Evolutionary conservation across 2,888 invertebrate species (phyloP).

Genomic region (Heterodera filipjevi): DNA sequence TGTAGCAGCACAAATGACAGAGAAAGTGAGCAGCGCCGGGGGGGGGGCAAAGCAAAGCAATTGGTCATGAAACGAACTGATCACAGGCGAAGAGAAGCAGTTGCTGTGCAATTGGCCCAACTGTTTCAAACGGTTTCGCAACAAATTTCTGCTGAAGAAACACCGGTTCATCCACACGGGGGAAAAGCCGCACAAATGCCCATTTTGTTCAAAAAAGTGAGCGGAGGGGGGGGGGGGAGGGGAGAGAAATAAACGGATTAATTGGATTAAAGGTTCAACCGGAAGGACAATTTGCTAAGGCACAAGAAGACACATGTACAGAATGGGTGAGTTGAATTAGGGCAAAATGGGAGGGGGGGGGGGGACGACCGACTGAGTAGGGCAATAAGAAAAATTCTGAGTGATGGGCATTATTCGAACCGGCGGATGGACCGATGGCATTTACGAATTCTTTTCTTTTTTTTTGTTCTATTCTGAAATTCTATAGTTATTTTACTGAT

Average conservation of each 20-base stretch:
- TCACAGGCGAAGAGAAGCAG: conserved; percentile 48
- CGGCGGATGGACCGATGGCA: too few species aligned
- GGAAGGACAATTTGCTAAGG: conserved; percentile 64
- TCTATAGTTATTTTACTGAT: too few species aligned
- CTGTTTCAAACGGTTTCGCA: conserved; percentile 63
- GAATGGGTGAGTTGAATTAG: conserved; percentile 33
- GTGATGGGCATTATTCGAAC: too few species aligned
- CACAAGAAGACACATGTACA: conserved; percentile 64
- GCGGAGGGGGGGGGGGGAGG: neutral
- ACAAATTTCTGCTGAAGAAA: conserved; percentile 65
- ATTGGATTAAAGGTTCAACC: conserved; percentile 59
- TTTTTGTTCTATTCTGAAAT: too few species aligned
- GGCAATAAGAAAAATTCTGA: too few species aligned
- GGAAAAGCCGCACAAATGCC: conserved; percentile 63
- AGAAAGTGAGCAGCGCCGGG: conserved; percentile 13
- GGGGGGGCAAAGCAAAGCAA: neutral
- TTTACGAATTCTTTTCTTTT: too few species aligned
- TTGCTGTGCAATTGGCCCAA: conserved; percentile 58
- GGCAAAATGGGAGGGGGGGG: neutral
- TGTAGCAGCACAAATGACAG: neutral
- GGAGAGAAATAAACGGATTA: neutral
- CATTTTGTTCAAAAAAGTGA: conserved; percentile 62
- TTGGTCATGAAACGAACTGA: neutral
- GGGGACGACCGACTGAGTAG: neutral
- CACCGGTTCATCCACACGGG: conserved; percentile 66